phyloP scores from a whole-genome alignment of 2,797 vertebrate species.

The Phoeniculus purpureus region DNA sequence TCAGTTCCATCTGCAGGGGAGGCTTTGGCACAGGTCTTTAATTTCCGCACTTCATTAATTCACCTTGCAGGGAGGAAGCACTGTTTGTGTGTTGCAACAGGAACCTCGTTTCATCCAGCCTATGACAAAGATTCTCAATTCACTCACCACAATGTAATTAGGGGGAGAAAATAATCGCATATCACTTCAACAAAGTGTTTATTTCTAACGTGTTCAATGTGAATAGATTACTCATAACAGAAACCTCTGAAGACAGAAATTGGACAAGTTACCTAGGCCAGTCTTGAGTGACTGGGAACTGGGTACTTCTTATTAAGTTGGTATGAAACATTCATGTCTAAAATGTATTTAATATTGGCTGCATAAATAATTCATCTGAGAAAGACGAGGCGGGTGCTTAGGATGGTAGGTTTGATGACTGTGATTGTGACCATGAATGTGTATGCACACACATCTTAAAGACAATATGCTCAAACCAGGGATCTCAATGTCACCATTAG shows the following conservation, averaged over 20 bases:
- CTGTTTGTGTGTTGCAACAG: neutral
- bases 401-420: neutral
- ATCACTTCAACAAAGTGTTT: neutral
- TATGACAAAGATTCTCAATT: neutral
- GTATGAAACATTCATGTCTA: constrained; percentile 31
- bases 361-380: constrained; percentile 36
- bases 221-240: neutral
- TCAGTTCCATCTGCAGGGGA: neutral
- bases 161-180: neutral
- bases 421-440: neutral
- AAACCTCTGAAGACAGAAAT: neutral
- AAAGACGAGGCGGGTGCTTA: neutral
- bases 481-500: neutral
- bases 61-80: neutral
- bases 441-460: neutral
- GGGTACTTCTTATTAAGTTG: constrained; percentile 17
- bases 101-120: neutral
- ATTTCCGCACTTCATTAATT: neutral
- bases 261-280: neutral
- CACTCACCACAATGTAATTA: neutral
- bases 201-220: neutral
- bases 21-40: neutral
- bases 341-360: constrained; percentile 27
- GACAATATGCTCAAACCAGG: neutral
- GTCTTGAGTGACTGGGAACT: neutral